phyloP scores from a whole-genome alignment of 2,888 invertebrate species.

The Slavum lentiscoides region DNA sequence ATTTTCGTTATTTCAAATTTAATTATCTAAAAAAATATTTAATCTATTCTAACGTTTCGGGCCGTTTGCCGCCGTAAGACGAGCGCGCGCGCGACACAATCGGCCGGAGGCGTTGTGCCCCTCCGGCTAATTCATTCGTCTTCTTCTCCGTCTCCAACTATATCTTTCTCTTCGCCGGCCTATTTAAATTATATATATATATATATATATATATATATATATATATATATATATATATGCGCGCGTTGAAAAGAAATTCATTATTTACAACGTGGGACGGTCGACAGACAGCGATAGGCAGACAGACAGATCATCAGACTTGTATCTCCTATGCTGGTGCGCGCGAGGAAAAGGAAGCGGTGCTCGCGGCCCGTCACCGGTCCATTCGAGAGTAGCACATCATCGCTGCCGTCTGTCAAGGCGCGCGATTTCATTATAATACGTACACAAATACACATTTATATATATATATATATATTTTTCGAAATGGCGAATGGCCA shows the following conservation, averaged over 20 bases:
- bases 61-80: too few species aligned
- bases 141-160: background rate
- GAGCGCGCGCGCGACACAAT: too few species aligned
- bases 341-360: background rate
- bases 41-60: too few species aligned
- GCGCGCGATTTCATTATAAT: background rate
- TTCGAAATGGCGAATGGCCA: background rate
- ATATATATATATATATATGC: background rate
- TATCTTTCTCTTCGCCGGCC: background rate
- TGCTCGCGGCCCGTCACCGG: background rate
- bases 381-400: slow-evolving; percentile 2
- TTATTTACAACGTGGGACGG: slow-evolving; percentile 7
- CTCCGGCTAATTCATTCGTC: slow-evolving; percentile 1
- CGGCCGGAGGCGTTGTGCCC: background rate
- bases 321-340: background rate
- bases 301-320: background rate
- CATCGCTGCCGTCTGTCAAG: slow-evolving; percentile 5
- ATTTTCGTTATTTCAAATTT: too few species aligned
- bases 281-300: slow-evolving; percentile 15
- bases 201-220: background rate
- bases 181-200: background rate
- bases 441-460: too few species aligned
- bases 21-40: too few species aligned
- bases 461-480: background rate
- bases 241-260: slow-evolving; percentile 7